These are phyloP conservation scores for Drosophila melanica DNA, from an alignment of 1,140 invertebrate genomes.

Conservation along the genomic window DNA sequence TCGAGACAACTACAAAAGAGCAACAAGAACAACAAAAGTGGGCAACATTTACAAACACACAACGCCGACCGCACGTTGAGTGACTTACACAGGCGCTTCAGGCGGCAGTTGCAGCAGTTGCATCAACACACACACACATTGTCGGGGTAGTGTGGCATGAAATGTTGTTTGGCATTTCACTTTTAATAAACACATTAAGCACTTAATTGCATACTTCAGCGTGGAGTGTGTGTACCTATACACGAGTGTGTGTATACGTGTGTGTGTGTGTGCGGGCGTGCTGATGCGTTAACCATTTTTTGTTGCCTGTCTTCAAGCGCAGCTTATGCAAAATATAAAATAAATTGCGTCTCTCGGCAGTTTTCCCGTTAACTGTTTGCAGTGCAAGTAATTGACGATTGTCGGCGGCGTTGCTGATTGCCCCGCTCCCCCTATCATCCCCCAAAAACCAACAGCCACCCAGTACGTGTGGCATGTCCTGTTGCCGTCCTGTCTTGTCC, in stretches of 20 bases:
- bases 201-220: conserved; percentile 68
- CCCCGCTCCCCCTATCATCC: background rate
- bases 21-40: conserved; percentile 30
- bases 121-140: conserved; percentile 8
- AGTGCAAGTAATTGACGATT: conserved; percentile 48
- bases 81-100: conserved; percentile 29
- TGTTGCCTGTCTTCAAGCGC: conserved; percentile 26
- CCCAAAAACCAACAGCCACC: background rate
- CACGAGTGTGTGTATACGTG: background rate
- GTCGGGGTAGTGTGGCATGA: conserved; percentile 39
- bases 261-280: conserved; percentile 1
- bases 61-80: conserved; percentile 29
- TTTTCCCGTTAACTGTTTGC: conserved; percentile 33
- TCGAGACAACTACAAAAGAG: conserved; percentile 13
- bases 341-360: conserved; percentile 3
- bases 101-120: conserved; percentile 13
- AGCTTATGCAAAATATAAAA: conserved; percentile 24
- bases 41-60: conserved; percentile 31
- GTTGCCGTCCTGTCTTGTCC: conserved; percentile 20
- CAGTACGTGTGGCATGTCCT: background rate
- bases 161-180: conserved; percentile 69
- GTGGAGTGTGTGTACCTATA: background rate
- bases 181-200: conserved; percentile 79
- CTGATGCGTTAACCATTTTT: conserved; percentile 26
- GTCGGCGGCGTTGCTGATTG: conserved; percentile 23